Base-by-base conservation (phyloP, 2,888 invertebrate species). In the Crioceris asparagi region DNA sequence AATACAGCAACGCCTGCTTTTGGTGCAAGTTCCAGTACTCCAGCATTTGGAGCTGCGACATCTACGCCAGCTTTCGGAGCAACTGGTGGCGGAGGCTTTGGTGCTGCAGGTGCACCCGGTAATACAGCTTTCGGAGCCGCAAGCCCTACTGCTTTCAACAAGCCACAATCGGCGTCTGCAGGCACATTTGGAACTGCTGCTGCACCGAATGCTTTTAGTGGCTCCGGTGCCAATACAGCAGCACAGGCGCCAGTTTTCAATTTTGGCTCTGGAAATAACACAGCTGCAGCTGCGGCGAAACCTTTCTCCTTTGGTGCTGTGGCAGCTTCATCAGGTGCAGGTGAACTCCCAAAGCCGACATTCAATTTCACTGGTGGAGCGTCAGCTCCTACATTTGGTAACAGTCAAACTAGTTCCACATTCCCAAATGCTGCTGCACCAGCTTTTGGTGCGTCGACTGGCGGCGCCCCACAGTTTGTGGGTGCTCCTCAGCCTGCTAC, bases 361-460 rank as follows among this genome's bases (percentile, higher is more conserved):
- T 49, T 47, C 32, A 50, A 52, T 25, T 54, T 54, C 15, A 43
- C 36, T 15, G 33, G 38, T 6, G 45, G 46, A 4, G 35, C 33
- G 29, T 35, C 34, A 6, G 35, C 44, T 7, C 35, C 49, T 1
- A 35, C 39, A 19, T 50, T 51, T 26, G 49, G 47, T n/a, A 44
- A 44, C 29, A 33, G 45, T 7, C 32, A 40, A 15, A 12, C 46
- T 3, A 39, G 8, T 10, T 17, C 43, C 1, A n/a, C 42, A 4
- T 42, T 42, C 12, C 42, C 38, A 5, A 32, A 29, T 31, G 23
- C 35, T 21, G 18, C 23, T 4, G 16, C 38, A 2, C 32, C 40
- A 2, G 29, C 35, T 4, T 40, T 40, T 17, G 40, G 38, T 26
- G 44, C 45, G 26, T 45, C 45, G 8, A 38, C 46, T 30, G 19